Evolutionary conservation across 2,888 invertebrate genomes (phyloP).

Genomic region (Willowsia nigromaculata): DNA sequence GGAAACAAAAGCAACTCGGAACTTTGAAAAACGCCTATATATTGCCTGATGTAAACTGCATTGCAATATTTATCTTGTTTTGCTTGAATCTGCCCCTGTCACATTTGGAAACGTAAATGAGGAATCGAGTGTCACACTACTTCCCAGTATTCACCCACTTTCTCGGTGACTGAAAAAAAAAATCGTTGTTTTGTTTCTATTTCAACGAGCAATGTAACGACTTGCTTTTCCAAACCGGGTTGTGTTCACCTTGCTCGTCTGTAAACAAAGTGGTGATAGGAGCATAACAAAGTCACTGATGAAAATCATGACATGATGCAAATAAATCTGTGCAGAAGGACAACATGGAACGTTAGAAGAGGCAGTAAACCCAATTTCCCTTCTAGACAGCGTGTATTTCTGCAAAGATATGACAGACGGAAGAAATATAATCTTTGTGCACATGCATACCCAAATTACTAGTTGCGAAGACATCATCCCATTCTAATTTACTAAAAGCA

Average conservation of each 20-base stretch:
- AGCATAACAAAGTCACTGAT: slow-evolving; percentile 18
- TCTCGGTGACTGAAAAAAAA: background rate
- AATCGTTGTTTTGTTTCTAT: background rate
- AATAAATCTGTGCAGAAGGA: slow-evolving; percentile 15
- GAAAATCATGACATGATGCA: slow-evolving; percentile 33
- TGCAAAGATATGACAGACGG: background rate
- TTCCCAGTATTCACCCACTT: slow-evolving; percentile 19
- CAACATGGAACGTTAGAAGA: slow-evolving; percentile 32
- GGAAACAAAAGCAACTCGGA: background rate
- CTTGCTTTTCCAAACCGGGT: background rate
- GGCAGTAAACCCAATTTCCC: slow-evolving; percentile 50
- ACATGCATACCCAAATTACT: background rate
- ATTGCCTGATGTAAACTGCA: background rate
- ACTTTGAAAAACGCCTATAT: slow-evolving; percentile 5
- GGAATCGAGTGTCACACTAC: background rate
- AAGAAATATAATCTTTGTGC: background rate
- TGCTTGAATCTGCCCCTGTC: background rate
- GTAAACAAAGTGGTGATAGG: slow-evolving; percentile 10
- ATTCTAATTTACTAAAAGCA: too few species aligned
- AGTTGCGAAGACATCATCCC: background rate
- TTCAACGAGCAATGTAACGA: background rate
- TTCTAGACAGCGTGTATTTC: slow-evolving; percentile 38
- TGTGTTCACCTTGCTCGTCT: slow-evolving; percentile 10
- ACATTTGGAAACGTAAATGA: background rate
- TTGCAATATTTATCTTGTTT: background rate